Evolutionary conservation across 1,140 invertebrate species (phyloP), one percentile per base, ranked within the genome.

Genomic region (Octopus sinensis): DNA sequence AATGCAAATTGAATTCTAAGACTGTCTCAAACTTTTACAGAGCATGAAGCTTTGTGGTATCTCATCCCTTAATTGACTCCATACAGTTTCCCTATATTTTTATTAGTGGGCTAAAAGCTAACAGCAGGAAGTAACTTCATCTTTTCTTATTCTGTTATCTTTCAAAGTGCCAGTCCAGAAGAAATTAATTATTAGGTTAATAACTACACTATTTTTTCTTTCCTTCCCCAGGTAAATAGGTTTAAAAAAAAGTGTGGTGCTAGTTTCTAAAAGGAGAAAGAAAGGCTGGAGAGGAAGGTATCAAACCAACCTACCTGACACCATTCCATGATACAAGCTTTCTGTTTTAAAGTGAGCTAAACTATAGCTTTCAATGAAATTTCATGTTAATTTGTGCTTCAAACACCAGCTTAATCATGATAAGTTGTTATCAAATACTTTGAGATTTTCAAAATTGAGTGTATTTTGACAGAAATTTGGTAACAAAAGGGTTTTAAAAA

Each of bases 121-220:
- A 68, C 62, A 68, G n/a, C 62, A 68, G 62, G 62, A 68, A 68
- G 62, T 3, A 68, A 68, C 62, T 68, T 68, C 62, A 68, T 68
- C 62, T 68, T 68, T 68, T 68, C 62, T n/a, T 13, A 68, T 2
- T n/a, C 62, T 13, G 62, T 13, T 68, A 68, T 68, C n/a, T n/a
- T 43, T 43, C 30, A 43, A 43, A 43, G 30, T 43, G 30, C 30
- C 30, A 43, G 30, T 43, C 3, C 30, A 43, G 30, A 68, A 68
- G 62, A 68, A 68, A 68, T 68, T 68, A 68, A 68, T 68, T 68
- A 68, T n/a, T 68, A 68, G 62, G 62, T n/a, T 68, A 68, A 68
- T 68, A 68, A 68, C 62, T 68, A 68, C n/a, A 68, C n/a, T 68
- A 68, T 68, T 68, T n/a, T 68, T 13, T 68, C 62, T 13, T 13